Conservation (phyloP, 2,797 vertebrate genomes). For the Nannoperca australis region DNA sequence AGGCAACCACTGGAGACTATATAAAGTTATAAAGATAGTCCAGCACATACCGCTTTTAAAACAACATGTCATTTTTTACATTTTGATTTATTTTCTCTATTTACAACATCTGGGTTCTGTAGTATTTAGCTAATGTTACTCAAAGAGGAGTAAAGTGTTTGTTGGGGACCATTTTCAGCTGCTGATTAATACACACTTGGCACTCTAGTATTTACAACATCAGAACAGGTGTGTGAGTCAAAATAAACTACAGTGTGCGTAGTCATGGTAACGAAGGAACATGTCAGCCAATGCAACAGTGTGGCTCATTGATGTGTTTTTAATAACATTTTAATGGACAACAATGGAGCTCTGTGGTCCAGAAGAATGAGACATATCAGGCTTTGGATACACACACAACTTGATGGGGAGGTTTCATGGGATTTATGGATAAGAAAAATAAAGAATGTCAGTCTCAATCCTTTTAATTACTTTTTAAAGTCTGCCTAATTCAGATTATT, state of each 20-base stretch:
- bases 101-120: neutral
- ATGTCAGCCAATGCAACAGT: neutral
- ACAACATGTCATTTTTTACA: neutral
- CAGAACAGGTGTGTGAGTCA: neutral
- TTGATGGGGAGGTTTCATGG: neutral
- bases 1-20: neutral
- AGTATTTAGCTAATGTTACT: neutral
- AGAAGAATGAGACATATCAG: neutral
- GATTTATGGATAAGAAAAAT: neutral
- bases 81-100: neutral
- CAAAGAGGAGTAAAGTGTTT: neutral
- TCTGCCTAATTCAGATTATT: slow-evolving; percentile 2
- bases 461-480: neutral
- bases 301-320: neutral
- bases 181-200: neutral
- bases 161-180: neutral
- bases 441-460: neutral
- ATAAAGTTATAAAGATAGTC: neutral
- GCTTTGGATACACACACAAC: neutral
- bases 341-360: neutral
- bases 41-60: neutral
- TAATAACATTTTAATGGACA: neutral
- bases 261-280: neutral
- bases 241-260: neutral
- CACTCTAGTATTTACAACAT: neutral